A percentile compares a stretch with the other conserved stretches of the same genome.
Evolutionary conservation across 2,113 vertebrate species (phyloP).

Genomic region (Megaleporinus macrocephalus): DNA sequence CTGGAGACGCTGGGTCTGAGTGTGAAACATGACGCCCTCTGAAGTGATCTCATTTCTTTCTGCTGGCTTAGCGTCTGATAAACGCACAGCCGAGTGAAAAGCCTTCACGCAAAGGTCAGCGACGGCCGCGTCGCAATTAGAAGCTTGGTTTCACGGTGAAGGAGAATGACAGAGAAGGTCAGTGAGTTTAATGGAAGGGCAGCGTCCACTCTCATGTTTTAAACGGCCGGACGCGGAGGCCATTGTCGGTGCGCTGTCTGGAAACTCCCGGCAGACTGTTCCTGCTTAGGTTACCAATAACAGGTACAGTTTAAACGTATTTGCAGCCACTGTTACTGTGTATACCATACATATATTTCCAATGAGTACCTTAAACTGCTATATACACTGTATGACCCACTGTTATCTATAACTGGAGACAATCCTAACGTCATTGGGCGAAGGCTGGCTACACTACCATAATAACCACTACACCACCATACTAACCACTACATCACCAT

Average conservation of each 20-base stretch:
- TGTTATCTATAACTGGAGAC: too few relatives aligned
- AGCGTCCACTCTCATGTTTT: neutral
- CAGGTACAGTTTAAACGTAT: too few relatives aligned
- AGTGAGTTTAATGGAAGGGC: slow-evolving; percentile 39
- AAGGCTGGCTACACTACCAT: too few relatives aligned
- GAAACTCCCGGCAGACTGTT: neutral
- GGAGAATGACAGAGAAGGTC: slow-evolving; percentile 40
- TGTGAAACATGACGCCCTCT: slow-evolving; percentile 2
- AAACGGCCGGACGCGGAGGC: neutral
- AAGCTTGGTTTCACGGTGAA: slow-evolving; percentile 5
- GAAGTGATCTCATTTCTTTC: slow-evolving; percentile 18
- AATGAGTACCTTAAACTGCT: too few relatives aligned
- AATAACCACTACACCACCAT: too few relatives aligned
- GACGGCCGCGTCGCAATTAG: slow-evolving; percentile 29
- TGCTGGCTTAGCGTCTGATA: slow-evolving; percentile 24
- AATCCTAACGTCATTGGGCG: too few relatives aligned
- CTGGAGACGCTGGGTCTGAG: neutral
- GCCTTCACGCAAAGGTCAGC: slow-evolving; percentile 18
- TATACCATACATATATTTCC: too few relatives aligned
- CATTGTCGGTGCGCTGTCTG: too few relatives aligned
- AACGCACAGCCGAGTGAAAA: slow-evolving; percentile 13
- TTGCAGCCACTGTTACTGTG: too few relatives aligned
- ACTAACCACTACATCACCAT: too few relatives aligned
- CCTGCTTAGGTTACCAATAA: neutral
- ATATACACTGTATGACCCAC: too few relatives aligned